phyloP scores from a whole-genome alignment of 2,113 vertebrate genomes.

The Ovis canadensis region DNA sequence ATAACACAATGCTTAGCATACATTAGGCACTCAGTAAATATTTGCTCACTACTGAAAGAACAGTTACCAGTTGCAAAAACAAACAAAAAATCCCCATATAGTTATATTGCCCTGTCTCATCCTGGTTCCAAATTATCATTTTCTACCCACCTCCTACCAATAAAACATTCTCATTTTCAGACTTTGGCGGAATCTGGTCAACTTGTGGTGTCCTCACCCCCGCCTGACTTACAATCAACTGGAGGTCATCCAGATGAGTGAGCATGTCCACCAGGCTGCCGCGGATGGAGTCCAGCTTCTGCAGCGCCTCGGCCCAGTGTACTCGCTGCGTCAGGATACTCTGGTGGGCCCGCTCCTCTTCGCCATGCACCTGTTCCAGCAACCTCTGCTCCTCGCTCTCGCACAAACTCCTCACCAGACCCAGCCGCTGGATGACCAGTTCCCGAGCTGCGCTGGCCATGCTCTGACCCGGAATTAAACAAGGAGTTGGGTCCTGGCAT shows the following conservation, averaged over 20 bases:
- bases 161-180: not conserved
- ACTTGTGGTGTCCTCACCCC: not conserved
- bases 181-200: not conserved
- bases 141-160: not conserved
- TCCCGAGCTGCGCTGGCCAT: slow-evolving; percentile 84
- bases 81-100: not conserved
- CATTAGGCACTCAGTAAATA: not conserved
- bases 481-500: not conserved
- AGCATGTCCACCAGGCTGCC: slow-evolving; percentile 88
- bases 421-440: slow-evolving; percentile 86
- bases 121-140: not conserved
- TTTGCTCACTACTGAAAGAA: not conserved
- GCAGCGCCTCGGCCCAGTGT: slow-evolving; percentile 89
- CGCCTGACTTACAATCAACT: slow-evolving; percentile 87
- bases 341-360: slow-evolving; percentile 93
- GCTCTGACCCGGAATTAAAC: slow-evolving; percentile 68
- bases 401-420: slow-evolving; percentile 82
- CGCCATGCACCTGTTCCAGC: slow-evolving; percentile 87
- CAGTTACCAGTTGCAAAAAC: not conserved
- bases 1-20: not conserved
- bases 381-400: slow-evolving; percentile 92
- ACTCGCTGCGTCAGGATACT: slow-evolving; percentile 91
- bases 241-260: slow-evolving; percentile 85
- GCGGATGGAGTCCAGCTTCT: slow-evolving; percentile 84
- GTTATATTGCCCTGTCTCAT: not conserved